phyloP scores from a whole-genome alignment of 2,113 vertebrate genomes.

The Syngnathoides biaculeatus region DNA sequence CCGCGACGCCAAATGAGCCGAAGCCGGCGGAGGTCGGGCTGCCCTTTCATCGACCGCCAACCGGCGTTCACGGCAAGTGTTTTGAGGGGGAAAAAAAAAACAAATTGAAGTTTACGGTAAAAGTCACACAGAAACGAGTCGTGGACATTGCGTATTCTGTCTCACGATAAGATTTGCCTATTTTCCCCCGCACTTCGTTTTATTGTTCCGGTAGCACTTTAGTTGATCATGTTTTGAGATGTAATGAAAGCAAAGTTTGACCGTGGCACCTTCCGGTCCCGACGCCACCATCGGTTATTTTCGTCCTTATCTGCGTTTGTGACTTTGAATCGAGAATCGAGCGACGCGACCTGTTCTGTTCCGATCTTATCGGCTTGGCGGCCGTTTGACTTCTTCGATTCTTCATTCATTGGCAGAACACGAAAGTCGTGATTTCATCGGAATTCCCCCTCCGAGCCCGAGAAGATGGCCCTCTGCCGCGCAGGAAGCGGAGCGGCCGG shows the following conservation, averaged over 20 bases:
- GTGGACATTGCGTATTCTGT: too few species aligned
- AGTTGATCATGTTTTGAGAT: too few species aligned
- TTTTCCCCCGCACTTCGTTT: too few species aligned
- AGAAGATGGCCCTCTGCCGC: constrained; percentile 53
- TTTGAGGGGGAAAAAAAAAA: too few species aligned
- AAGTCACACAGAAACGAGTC: too few species aligned
- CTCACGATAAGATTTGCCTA: too few species aligned
- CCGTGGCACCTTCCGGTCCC: neutral
- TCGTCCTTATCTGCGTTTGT: neutral
- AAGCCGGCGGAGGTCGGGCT: neutral
- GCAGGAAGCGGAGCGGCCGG: constrained; percentile 64
- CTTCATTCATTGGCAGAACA: constrained; percentile 18
- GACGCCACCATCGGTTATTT: neutral
- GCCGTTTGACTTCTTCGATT: constrained; percentile 18
- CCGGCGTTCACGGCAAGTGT: neutral
- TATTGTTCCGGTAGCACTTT: too few species aligned
- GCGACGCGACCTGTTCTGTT: neutral
- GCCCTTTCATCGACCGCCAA: neutral
- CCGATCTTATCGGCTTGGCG: constrained; percentile 22
- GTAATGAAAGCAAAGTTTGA: neutral
- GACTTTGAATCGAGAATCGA: constrained; percentile 15
- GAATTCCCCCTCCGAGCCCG: constrained; percentile 53
- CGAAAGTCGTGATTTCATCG: constrained; percentile 42
- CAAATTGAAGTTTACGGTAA: too few species aligned
- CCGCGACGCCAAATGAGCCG: neutral